Conservation (phyloP, 2,113 vertebrate genomes). For the Camelus dromedarius region DNA sequence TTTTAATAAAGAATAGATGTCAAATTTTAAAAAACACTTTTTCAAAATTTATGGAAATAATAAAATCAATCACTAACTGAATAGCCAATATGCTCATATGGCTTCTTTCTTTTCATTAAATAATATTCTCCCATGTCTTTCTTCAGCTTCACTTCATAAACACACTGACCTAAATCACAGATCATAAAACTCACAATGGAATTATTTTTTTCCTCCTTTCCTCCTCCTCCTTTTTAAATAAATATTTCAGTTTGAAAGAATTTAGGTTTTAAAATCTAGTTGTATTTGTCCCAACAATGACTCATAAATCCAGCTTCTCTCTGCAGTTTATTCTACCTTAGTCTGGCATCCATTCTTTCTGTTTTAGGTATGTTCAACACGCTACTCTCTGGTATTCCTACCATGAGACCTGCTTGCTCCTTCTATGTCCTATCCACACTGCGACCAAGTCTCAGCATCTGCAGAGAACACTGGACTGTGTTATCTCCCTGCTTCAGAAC, state of each 20-base stretch:
- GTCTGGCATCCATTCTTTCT: background rate
- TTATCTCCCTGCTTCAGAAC: background rate
- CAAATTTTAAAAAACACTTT: background rate
- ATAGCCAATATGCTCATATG: background rate
- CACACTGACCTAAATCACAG: background rate
- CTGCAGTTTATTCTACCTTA: background rate
- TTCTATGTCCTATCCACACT: background rate
- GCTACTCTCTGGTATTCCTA: too few species aligned
- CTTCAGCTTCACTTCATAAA: background rate
- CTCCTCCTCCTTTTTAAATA: background rate
- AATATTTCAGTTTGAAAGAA: background rate
- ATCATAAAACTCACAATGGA: background rate
- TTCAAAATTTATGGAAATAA: background rate
- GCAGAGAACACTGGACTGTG: background rate
- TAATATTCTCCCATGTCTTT: background rate
- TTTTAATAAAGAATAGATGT: background rate
- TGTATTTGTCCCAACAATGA: background rate
- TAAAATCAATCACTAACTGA: background rate
- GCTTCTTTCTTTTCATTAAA: background rate
- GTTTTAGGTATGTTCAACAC: background rate
- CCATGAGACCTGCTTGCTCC: background rate
- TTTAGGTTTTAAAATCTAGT: background rate
- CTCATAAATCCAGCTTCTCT: background rate
- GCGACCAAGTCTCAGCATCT: background rate
- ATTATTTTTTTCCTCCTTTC: background rate